Percentiles rank a stretch among this genome's conserved stretches.
Conservation (phyloP, 2,888 invertebrate genomes). For the Nemurella pictetii region DNA sequence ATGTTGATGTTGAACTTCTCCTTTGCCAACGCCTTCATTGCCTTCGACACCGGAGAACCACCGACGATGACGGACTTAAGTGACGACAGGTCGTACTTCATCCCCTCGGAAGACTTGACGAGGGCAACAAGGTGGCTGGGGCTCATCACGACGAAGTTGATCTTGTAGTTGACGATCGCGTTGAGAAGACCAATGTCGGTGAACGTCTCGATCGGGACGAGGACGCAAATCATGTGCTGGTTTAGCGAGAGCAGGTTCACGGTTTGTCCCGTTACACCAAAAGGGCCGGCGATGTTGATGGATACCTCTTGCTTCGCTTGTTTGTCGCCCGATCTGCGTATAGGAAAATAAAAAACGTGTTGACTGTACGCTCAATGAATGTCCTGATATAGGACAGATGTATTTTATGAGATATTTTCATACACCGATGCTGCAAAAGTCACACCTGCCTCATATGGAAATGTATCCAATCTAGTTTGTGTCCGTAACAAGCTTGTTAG, state of each 20-base stretch:
- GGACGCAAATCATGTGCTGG: neutral
- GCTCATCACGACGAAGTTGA: constrained; percentile 18
- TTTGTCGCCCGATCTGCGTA: neutral
- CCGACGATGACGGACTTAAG: constrained; percentile 4
- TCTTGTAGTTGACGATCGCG: neutral
- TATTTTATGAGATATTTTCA: no score
- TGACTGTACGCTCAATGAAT: no score
- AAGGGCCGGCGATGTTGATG: constrained; percentile 11
- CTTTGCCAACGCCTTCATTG: neutral
- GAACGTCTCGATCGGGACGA: constrained; percentile 7
- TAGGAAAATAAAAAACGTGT: no score
- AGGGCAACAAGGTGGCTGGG: neutral
- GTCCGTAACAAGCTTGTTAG: no score
- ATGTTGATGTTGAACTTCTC: neutral
- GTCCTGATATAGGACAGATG: no score
- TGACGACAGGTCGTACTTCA: neutral
- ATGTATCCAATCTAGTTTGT: no score
- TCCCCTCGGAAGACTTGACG: neutral
- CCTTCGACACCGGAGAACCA: neutral
- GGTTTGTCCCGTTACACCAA: neutral
- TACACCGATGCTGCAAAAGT: no score
- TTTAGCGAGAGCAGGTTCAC: neutral
- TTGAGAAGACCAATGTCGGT: neutral
- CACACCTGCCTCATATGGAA: no score
- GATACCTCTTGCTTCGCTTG: neutral